Conservation (phyloP, 2,888 invertebrate genomes). For the Cryptophagus acutangulus region DNA sequence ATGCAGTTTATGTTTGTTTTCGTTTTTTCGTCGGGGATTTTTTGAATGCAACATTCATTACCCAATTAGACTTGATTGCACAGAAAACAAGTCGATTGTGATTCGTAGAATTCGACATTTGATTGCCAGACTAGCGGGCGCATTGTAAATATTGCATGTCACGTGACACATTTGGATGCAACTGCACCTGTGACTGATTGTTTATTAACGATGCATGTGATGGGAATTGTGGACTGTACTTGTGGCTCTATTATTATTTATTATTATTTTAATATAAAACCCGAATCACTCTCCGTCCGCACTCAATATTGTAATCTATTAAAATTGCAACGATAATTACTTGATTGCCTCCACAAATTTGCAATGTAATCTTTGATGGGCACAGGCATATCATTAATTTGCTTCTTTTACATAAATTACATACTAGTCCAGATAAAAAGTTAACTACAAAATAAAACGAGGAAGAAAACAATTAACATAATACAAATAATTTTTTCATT, state of each 20-base stretch:
- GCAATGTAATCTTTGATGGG: too few species aligned
- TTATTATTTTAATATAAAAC: not conserved
- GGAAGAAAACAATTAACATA: too few species aligned
- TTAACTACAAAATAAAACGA: too few species aligned
- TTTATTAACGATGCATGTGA: constrained; percentile 1
- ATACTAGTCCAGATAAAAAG: too few species aligned
- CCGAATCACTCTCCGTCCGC: not conserved
- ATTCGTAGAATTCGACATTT: constrained; percentile 5
- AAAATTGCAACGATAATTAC: too few species aligned
- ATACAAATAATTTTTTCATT: too few species aligned
- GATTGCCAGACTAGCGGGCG: not conserved
- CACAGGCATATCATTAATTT: too few species aligned
- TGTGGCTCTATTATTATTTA: too few species aligned
- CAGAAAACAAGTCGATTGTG: constrained; percentile 2
- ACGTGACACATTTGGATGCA: constrained; percentile 6
- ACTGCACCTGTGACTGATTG: not conserved
- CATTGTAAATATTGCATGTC: constrained; percentile 3
- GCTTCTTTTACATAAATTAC: too few species aligned
- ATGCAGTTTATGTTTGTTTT: too few species aligned
- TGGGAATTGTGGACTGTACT: not conserved
- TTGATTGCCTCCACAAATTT: too few species aligned
- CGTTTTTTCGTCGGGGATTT: not conserved
- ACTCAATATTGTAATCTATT: too few species aligned
- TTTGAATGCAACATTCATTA: not conserved
- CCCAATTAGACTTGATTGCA: not conserved